Evolutionary conservation across 2,113 vertebrate species (phyloP), one percentile per base, ranked within the genome.

Genomic region (Odocoileus hemionus): DNA sequence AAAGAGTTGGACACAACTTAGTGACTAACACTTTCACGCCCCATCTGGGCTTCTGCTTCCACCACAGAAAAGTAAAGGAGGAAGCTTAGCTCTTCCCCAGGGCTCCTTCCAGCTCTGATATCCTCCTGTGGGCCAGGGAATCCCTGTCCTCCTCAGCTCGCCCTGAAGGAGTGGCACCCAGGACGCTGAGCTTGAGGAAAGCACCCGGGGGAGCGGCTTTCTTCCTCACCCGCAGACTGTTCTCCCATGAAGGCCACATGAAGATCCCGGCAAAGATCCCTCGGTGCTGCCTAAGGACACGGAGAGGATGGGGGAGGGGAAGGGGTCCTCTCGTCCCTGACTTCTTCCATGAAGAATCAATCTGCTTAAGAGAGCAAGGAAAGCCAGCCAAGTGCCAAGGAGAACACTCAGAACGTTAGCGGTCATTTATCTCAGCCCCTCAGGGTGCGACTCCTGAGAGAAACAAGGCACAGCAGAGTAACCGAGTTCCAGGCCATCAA

Each of bases 361-460:
- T 26, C 30, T 60, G 5, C 52, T 36, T 23, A n/a, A 33, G 74
- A 23, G n/a, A 25, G 16, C 36, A 30, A 23, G 36, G 14, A 64
- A 15, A 78, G 19, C 47, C 17, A 26, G n/a, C 76, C 67, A 21
- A 25, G 36, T 23, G 26, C 50, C 82, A 7, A 76, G 52, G 55
- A 83, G 47, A 23, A 19, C 2, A 3, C 33, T 54, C 16, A 23
- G 78, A 84, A 19, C 5, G 1, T 33, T 23, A 16, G 5, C 15
- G 5, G 33, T 43, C 5, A 2, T 12, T 55, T 7, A 2, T 17
- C 39, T 58, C 6, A 16, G 36, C n/a, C n/a, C 39, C 33, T 83
- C 7, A 5, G 7, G 3, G 39, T 50, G 6, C 6, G 3, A 0
- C 47, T 39, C 45, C 52, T 3, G 74, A n/a, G 0, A 47, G 78